Evolutionary conservation across 2,113 vertebrate species (phyloP).

Genomic region (Aegithalos caudatus): DNA sequence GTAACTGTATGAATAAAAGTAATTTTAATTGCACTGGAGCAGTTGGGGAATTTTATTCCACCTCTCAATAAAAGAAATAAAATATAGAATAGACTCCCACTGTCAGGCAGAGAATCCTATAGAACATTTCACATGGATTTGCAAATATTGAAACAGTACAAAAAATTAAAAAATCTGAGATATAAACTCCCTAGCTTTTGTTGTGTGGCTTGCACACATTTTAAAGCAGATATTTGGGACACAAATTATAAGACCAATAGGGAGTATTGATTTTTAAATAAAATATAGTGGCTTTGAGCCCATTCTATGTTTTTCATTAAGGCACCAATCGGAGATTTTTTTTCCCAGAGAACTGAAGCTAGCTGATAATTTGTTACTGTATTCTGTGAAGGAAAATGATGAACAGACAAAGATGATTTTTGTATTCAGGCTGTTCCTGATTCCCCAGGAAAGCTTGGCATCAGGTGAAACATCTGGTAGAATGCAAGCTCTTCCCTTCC

Average conservation of each 20-base stretch:
- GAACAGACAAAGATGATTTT: background rate
- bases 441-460: constrained; percentile 13
- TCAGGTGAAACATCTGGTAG: background rate
- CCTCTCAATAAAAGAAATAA: constrained; percentile 23
- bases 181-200: background rate
- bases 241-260: constrained; percentile 42
- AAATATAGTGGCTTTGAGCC: constrained; percentile 4
- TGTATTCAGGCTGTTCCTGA: background rate
- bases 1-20: constrained; percentile 53
- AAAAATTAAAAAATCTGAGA: background rate
- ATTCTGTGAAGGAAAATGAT: background rate
- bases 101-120: background rate
- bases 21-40: constrained; percentile 40
- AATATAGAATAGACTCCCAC: background rate
- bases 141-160: background rate
- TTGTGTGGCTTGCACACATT: background rate
- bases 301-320: constrained; percentile 58
- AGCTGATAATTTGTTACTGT: constrained; percentile 18
- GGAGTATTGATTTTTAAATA: constrained; percentile 60
- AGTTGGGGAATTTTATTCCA: constrained; percentile 29
- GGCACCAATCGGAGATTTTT: constrained; percentile 15
- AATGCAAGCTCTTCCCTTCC: background rate
- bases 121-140: background rate
- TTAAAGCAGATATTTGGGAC: constrained; percentile 44
- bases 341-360: constrained; percentile 1